These are phyloP conservation scores for Brachycybe producta DNA, from an alignment of 2,888 invertebrate species.

Conservation along the genomic window DNA sequence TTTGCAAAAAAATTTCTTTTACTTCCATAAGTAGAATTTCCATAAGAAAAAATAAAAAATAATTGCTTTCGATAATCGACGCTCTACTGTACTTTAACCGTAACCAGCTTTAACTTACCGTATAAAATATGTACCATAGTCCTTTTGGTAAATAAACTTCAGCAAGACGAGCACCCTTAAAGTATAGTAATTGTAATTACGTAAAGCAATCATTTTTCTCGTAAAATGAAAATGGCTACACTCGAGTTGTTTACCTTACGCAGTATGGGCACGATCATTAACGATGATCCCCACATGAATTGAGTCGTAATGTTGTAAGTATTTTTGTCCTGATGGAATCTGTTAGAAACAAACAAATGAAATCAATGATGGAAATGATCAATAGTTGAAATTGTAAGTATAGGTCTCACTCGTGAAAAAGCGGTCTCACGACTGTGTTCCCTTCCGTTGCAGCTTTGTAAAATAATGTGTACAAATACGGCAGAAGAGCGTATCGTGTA, in stretches of 20 bases:
- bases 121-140: slow-evolving; percentile 25
- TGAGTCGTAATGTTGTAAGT: slow-evolving; percentile 23
- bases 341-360: slow-evolving; percentile 14
- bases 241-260: slow-evolving; percentile 16
- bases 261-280: slow-evolving; percentile 25
- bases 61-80: too few relatives aligned
- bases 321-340: slow-evolving; percentile 24
- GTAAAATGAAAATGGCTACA: not conserved
- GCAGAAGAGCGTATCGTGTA: slow-evolving; percentile 24
- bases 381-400: not conserved
- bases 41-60: too few relatives aligned
- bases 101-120: too few relatives aligned
- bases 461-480: slow-evolving; percentile 26
- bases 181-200: not conserved
- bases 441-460: slow-evolving; percentile 23
- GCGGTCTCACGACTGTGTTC: slow-evolving; percentile 23
- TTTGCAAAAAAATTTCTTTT: too few relatives aligned
- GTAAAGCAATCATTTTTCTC: not conserved
- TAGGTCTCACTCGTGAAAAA: slow-evolving; percentile 19
- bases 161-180: not conserved
- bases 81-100: too few relatives aligned
- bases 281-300: slow-evolving; percentile 25
- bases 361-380: not conserved
- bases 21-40: too few relatives aligned
- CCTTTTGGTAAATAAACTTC: slow-evolving; percentile 24